Conservation (phyloP, 2,113 vertebrate genomes). For the Dolichallabes microphthalmus region DNA sequence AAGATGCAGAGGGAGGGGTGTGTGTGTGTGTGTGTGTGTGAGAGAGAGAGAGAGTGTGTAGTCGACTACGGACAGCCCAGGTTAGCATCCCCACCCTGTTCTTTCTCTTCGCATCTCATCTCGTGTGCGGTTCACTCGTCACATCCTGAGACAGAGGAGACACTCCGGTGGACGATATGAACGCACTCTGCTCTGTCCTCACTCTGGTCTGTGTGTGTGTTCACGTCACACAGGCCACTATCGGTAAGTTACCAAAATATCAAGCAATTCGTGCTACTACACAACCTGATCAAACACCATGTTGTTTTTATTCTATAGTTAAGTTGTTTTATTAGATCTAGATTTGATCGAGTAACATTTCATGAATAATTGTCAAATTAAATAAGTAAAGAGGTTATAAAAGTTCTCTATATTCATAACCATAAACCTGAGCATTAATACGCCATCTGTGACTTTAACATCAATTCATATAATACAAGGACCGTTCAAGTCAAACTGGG, state of each 20-base stretch:
- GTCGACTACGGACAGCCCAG: neutral
- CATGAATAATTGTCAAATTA: neutral
- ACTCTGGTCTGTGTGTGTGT: slow-evolving; percentile 39
- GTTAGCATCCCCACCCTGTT: neutral
- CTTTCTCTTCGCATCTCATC: neutral
- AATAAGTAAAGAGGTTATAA: neutral
- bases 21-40: neutral
- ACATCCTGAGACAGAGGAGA: neutral
- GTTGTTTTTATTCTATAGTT: neutral
- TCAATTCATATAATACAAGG: neutral
- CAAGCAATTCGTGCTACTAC: neutral
- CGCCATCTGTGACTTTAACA: neutral
- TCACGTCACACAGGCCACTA: slow-evolving; percentile 26
- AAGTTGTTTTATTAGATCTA: neutral
- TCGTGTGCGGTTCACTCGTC: neutral
- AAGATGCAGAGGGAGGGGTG: neutral
- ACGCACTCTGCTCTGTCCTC: neutral
- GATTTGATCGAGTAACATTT: neutral
- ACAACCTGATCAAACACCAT: neutral
- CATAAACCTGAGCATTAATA: neutral
- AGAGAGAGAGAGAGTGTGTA: too few relatives aligned
- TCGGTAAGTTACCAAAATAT: slow-evolving; percentile 57
- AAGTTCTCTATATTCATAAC: neutral
- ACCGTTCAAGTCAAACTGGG: too few relatives aligned
- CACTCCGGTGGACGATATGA: neutral